Base-by-base conservation (phyloP, 2,888 invertebrate species). In the Caradrina kadenii region DNA sequence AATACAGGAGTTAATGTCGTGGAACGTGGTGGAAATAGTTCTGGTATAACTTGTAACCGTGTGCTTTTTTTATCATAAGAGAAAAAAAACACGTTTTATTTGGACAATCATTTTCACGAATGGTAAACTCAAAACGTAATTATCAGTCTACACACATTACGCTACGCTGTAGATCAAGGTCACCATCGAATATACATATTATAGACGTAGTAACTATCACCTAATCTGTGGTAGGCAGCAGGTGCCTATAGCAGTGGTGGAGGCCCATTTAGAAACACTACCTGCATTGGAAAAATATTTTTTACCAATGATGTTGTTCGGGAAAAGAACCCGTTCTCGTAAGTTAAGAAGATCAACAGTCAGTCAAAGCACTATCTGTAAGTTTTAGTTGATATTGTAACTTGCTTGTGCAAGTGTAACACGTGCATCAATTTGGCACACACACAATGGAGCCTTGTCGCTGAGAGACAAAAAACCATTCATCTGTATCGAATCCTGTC, bases 131-230 rank as follows among this genome's bases (percentile, higher is more conserved):
- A 49, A n/a, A 64, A 49, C 19, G 11, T 39, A 15, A 31, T 63
- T 54, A 63, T 15, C 19, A 45, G 10, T 52, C n/a, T n/a, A n/a
- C n/a, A 21, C 19, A 53, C 17, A 39, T 15, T 49, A 21, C 73
- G 10, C 15, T 49, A 21, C 73, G 17, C 42, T 26, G 35, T 55
- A 54, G 42, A 42, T 55, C 73, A 70, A 73, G 73, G 73, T 45
- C 56, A 52, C 45, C 19, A 26, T 64, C 15, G 56, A 64, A 55
- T 45, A 69, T 17, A 48, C 42, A n/a, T n/a, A n/a, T 26, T 49
- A 21, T 54, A 39, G 15, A 15, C 13, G 15, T 49, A 26, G 21
- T 22, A 22, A 49, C 10, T 35, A 42, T 54, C 50, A 50, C 19
- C 8, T 22, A 55, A 50, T 31, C 17, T n/a, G 26, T 48, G 35